Percentiles rank a stretch among this genome's conserved stretches.
These are phyloP conservation scores for Thaumatotibia leucotreta DNA, from an alignment of 1,140 invertebrate species.

Conservation along the genomic window DNA sequence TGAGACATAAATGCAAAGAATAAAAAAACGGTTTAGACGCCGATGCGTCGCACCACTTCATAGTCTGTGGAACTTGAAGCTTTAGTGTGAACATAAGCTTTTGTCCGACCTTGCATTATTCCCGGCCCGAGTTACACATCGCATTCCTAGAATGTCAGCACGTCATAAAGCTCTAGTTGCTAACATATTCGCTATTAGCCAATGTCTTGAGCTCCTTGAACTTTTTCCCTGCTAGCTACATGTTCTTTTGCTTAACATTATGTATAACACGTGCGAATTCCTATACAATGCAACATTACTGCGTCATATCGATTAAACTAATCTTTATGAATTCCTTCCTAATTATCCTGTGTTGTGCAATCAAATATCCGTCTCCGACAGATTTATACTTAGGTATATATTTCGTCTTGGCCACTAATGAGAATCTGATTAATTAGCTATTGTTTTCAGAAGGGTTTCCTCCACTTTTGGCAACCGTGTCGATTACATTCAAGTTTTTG, in stretches of 20 bases:
- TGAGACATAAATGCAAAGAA: too few species aligned
- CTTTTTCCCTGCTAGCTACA: slow-evolving; percentile 12
- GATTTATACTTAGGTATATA: neutral
- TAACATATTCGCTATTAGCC: neutral
- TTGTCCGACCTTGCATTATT: slow-evolving; percentile 6
- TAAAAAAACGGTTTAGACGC: too few species aligned
- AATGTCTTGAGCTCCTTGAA: neutral
- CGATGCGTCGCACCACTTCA: too few species aligned
- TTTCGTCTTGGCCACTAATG: neutral
- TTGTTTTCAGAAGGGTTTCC: neutral
- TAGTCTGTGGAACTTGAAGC: too few species aligned
- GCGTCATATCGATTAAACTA: slow-evolving; percentile 33
- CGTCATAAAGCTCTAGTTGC: neutral
- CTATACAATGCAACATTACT: slow-evolving; percentile 20
- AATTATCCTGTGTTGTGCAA: slow-evolving; percentile 27
- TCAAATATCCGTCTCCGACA: slow-evolving; percentile 4
- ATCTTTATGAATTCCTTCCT: slow-evolving; percentile 39
- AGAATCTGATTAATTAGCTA: neutral
- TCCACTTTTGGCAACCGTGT: neutral
- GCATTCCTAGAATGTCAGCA: slow-evolving; percentile 5
- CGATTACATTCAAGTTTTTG: neutral
- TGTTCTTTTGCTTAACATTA: slow-evolving; percentile 14
- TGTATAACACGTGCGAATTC: slow-evolving; percentile 43
- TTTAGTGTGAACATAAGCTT: neutral
- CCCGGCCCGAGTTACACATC: neutral